Evolutionary conservation across 2,113 vertebrate genomes (phyloP).

Genomic region (Scomber japonicus): DNA sequence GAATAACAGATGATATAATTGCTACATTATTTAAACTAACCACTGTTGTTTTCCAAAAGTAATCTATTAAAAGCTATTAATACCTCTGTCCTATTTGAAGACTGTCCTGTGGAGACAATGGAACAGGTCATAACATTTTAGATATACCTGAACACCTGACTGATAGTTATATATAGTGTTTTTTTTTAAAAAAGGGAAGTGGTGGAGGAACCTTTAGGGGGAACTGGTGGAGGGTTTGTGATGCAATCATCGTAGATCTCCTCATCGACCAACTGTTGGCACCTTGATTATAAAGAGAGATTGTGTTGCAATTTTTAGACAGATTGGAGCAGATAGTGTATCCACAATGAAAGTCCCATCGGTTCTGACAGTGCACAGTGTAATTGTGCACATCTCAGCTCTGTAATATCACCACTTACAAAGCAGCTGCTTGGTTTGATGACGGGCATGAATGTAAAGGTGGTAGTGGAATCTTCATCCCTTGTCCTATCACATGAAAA

Average conservation of each 20-base stretch:
- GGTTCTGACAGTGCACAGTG: no score
- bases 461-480: not conserved
- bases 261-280: constrained; percentile 64
- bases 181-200: no score
- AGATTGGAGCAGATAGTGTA: no score
- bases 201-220: constrained; percentile 20
- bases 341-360: no score
- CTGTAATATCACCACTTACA: not conserved
- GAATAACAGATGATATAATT: no score
- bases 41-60: no score
- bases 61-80: not conserved
- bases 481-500: not conserved
- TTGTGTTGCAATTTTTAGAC: no score
- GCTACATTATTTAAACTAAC: no score
- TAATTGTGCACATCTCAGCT: no score
- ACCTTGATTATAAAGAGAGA: not conserved
- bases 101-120: constrained; percentile 10
- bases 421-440: not conserved
- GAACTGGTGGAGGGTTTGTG: constrained; percentile 45
- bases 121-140: not conserved
- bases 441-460: not conserved
- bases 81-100: not conserved
- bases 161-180: not conserved
- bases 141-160: not conserved
- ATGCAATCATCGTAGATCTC: constrained; percentile 83